These are phyloP conservation scores for Caenorhabditis remanei DNA, from an alignment of 1,140 invertebrate genomes.

Conservation along the genomic window DNA sequence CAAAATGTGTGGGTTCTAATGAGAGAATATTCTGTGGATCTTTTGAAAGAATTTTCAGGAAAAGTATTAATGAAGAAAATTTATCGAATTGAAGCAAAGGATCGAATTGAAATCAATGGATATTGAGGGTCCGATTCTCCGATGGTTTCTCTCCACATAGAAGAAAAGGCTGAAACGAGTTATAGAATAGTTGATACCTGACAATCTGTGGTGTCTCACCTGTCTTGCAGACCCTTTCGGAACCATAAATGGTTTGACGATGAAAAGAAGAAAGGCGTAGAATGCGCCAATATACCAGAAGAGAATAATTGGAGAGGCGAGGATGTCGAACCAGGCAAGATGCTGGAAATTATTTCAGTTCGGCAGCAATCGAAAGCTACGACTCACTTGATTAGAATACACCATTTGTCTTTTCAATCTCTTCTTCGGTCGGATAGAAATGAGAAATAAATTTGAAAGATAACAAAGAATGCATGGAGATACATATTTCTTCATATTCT, in stretches of 20 bases:
- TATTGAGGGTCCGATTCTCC: background rate
- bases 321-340: conserved; percentile 20
- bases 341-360: background rate
- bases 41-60: no score
- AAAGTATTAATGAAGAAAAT: background rate
- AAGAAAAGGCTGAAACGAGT: background rate
- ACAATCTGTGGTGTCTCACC: background rate
- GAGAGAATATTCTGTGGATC: background rate
- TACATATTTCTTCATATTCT: no score
- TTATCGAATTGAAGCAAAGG: no score
- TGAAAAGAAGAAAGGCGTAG: conserved; percentile 23
- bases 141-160: conserved; percentile 19
- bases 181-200: background rate
- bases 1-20: background rate
- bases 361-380: background rate
- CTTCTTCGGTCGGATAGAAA: background rate
- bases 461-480: no score
- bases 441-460: background rate
- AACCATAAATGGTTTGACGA: conserved; percentile 29
- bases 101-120: background rate
- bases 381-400: conserved; percentile 35
- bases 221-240: conserved; percentile 29
- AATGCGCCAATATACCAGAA: conserved; percentile 38
- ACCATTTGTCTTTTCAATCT: background rate
- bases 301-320: conserved; percentile 37